Conservation (phyloP, 2,888 invertebrate species). For the Drosophila paracracens region DNA sequence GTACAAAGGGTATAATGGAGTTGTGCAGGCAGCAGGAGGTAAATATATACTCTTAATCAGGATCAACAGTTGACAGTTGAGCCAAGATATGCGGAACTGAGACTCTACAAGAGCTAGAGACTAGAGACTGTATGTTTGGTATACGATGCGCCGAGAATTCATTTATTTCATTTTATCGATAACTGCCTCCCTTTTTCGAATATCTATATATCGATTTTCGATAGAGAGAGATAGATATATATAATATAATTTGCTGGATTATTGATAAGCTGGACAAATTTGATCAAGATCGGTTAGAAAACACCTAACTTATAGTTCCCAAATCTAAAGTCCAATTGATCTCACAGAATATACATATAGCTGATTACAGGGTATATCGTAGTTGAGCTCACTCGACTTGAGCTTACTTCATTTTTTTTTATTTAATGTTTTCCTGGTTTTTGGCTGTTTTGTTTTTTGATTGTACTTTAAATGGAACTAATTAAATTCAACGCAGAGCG, state of each 20-base stretch:
- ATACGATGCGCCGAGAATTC: too few relatives aligned
- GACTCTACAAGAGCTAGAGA: background rate
- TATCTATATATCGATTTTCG: background rate
- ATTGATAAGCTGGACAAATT: background rate
- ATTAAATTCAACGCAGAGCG: constrained; percentile 70
- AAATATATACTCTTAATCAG: too few relatives aligned
- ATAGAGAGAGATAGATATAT: background rate
- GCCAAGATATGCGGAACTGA: too few relatives aligned
- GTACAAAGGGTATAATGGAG: background rate
- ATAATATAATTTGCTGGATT: background rate
- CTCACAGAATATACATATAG: background rate
- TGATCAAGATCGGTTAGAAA: background rate
- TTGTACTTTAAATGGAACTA: constrained; percentile 73
- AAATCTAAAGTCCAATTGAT: background rate
- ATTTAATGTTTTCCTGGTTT: constrained; percentile 30
- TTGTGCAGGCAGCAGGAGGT: background rate
- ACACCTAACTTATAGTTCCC: background rate
- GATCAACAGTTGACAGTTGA: too few relatives aligned
- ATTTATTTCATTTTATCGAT: background rate
- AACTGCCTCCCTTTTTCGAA: background rate
- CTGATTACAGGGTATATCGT: background rate
- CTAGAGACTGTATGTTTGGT: background rate
- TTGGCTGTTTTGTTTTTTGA: constrained; percentile 30
- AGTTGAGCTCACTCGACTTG: background rate
- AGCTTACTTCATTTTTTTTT: background rate